Base-by-base conservation (phyloP, 2,888 invertebrate genomes). In the Tetragnatha montana region DNA sequence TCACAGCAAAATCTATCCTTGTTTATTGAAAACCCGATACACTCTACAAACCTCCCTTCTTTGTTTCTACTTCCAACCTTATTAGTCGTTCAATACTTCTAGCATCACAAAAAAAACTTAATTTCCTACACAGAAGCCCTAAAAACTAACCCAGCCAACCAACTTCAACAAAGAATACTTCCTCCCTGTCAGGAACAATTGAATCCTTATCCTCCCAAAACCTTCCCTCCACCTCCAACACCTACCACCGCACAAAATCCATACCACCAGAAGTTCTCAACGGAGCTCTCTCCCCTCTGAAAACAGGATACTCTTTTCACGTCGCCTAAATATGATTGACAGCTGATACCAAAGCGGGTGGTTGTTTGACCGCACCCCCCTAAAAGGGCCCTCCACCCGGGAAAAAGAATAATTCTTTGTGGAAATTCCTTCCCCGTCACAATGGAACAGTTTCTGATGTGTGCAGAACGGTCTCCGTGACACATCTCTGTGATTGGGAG, bases 391-490 rank as follows among this genome's bases (percentile, higher is more conserved):
- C n/a, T 71, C 17, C 60, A 22, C 7, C 10, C 22, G 14, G 51
- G 60, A 12, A 22, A 76, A 50, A 60, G 69, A 81, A 81, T 60
- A 35, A 75, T 75, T 75, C 75, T 75, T 35, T 47, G 60, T 14
- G 8, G 14, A 51, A 78, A 76, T 78, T 78, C 17, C 60, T 60
- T 60, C 78, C 78, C 76, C 60, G 47, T 81, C 80, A 79, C 70
- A 69, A 60, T 47, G 51, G 76, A 22, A 68, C 21, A 51, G 22
- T 22, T 81, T 51, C 47, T 74, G 71, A 47, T 80, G 73, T 87
- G 87, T 87, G 49, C 81, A 69, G 35, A 87, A 87, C 76, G 87
- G 75, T 81, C 76, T 87, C 87, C 70, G 76, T 87, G 87, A 86
- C 86, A 80, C 87, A 87, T 81, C 81, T 50, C 51, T 87, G 81